These are phyloP conservation scores for Agraylea sexmaculata DNA, from an alignment of 1,140 invertebrate genomes.

Conservation along the genomic window DNA sequence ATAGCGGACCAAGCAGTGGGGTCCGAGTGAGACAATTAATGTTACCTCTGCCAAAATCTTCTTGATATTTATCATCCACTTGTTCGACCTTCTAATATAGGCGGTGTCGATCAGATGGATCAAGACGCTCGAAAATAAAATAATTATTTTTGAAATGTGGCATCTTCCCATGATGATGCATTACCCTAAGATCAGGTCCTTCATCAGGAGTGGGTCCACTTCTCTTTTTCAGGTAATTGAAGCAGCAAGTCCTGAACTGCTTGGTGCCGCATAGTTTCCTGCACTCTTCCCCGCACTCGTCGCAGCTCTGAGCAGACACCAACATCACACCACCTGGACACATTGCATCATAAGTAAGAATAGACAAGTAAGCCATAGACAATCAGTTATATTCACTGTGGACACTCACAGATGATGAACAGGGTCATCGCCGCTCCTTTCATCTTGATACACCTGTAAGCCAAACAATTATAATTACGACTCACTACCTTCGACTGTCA, in stretches of 20 bases:
- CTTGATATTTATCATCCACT: too few relatives aligned
- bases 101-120: neutral
- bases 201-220: constrained; percentile 4
- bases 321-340: constrained; percentile 5
- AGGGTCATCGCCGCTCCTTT: too few relatives aligned
- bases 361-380: too few relatives aligned
- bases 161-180: neutral
- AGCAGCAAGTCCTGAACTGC: constrained; percentile 39
- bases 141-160: neutral
- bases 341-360: too few relatives aligned
- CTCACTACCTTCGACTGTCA: too few relatives aligned
- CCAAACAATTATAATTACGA: too few relatives aligned
- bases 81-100: too few relatives aligned
- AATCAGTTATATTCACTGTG: too few relatives aligned
- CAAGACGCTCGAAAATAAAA: neutral
- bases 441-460: too few relatives aligned
- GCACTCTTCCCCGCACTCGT: constrained; percentile 43
- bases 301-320: constrained; percentile 35
- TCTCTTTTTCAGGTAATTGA: constrained; percentile 32
- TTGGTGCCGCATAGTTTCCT: constrained; percentile 41
- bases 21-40: neutral
- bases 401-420: too few relatives aligned
- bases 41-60: too few relatives aligned
- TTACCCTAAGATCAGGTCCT: constrained; percentile 19
- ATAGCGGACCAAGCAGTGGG: neutral